Evolutionary conservation across 2,888 invertebrate genomes (phyloP), one percentile per base, ranked within the genome.

Genomic region (Barypeithes pellucidus): DNA sequence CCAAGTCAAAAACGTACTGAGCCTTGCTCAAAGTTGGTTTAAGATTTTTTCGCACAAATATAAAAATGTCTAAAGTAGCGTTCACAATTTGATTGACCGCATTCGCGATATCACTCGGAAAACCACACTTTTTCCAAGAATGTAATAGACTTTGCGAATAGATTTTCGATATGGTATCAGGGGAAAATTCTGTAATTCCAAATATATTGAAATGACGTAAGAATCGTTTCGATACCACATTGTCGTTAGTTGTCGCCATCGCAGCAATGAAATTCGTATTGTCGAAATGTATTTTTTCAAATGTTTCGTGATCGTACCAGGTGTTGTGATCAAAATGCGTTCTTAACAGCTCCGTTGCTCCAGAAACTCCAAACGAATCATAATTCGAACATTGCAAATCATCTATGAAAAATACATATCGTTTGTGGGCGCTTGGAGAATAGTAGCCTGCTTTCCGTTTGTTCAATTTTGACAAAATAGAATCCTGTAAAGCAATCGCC

Each of bases 1-100:
- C 86, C 74, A 92, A 82, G 81, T 90, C 90, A 82, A 92, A 92
- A n/a, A 87, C 84, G 80, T 92, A 92, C 79, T 90, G 90, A 70
- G 88, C 87, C 81, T 90, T 91, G 4, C 85, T 82, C 0, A 92
- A 90, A 2, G 89, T 65, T 0, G 91, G 90, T 66, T 88, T 86
- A 67, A 91, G 86, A 18, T 84, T 82, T 9, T 82, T 75, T 7
- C 84, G 81, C 5, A 89, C 84, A n/a, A 85, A 85, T 70, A 87
- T 86, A 81, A 91, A 92, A 3, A 92, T 83, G 20, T 88, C 86
- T 79, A 90, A 84, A 3, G 91, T 91, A 2, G 91, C 90, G 68
- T 87, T 85, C 0, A 90, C 88, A 41, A 92, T 87, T 75, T 87
- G 87, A 75, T 87, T 88, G 0, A 87, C 85, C 18, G 83, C 84